Conservation (phyloP, 2,888 invertebrate genomes). For the Dendrolimus pini region DNA sequence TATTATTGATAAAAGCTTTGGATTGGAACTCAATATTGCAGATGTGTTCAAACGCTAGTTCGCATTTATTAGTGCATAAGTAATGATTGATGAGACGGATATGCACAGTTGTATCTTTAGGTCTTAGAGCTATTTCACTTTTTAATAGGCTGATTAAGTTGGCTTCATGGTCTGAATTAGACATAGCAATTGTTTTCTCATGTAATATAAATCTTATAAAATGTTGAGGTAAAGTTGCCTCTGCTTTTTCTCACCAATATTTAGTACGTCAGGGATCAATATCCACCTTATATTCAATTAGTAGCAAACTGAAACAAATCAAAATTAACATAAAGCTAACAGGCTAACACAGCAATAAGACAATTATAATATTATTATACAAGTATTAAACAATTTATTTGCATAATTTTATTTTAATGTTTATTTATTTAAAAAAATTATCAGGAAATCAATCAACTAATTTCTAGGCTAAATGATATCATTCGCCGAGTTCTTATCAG, state of each 20-base stretch:
- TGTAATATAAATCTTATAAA: conserved; percentile 84
- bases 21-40: conserved; percentile 82
- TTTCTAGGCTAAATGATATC: no score
- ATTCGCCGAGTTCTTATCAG: no score
- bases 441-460: no score
- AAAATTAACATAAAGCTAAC: not conserved
- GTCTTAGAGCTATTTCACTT: conserved; percentile 82
- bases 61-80: conserved; percentile 79
- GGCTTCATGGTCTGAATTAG: conserved; percentile 78
- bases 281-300: conserved; percentile 78
- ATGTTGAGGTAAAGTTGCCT: conserved; percentile 83
- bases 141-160: conserved; percentile 77
- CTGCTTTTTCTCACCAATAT: conserved; percentile 90
- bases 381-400: no score
- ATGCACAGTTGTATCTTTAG: conserved; percentile 84
- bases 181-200: conserved; percentile 80
- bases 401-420: no score
- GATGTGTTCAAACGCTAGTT: conserved; percentile 87
- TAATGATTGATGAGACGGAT: conserved; percentile 85
- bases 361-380: no score
- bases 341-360: no score
- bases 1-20: conserved; percentile 72
- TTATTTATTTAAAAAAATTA: no score
- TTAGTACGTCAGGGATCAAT: conserved; percentile 80
- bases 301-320: conserved; percentile 80